Percentiles rank a stretch among this genome's conserved stretches.
These are phyloP conservation scores for Coptodon rendalli DNA, from an alignment of 2,113 vertebrate species.

Conservation along the genomic window DNA sequence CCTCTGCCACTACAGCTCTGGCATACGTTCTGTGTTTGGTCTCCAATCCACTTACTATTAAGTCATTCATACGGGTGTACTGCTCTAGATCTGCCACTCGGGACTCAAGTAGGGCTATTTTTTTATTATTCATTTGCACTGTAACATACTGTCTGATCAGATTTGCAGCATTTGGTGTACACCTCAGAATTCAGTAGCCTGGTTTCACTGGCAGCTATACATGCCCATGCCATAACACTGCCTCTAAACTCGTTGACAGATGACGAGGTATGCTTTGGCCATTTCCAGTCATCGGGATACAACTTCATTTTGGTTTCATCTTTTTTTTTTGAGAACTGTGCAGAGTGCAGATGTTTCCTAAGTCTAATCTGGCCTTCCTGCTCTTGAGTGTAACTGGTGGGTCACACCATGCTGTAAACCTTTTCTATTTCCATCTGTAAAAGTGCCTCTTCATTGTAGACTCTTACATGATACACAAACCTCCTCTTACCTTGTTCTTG, in stretches of 20 bases:
- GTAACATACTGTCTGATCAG: neutral
- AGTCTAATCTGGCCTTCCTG: neutral
- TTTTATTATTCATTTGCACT: neutral
- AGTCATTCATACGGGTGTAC: rapidly evolving
- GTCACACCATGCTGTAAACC: neutral
- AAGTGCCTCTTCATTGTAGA: neutral
- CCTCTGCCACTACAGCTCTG: neutral
- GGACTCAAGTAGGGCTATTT: neutral
- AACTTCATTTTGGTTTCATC: neutral
- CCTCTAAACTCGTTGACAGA: neutral
- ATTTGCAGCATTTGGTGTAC: neutral
- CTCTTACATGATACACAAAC: neutral
- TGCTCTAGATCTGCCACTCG: neutral
- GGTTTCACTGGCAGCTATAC: neutral
- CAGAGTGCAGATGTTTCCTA: neutral
- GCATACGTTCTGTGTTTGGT: neutral
- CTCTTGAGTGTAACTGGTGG: neutral
- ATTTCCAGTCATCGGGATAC: neutral
- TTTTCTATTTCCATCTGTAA: neutral
- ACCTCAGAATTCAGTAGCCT: neutral
- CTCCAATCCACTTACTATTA: neutral
- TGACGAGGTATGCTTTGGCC: neutral
- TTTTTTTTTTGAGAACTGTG: neutral
- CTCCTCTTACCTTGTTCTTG: neutral
- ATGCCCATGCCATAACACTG: neutral